phyloP scores from a whole-genome alignment of 2,797 vertebrate species.

The Leptoclinus maculatus region DNA sequence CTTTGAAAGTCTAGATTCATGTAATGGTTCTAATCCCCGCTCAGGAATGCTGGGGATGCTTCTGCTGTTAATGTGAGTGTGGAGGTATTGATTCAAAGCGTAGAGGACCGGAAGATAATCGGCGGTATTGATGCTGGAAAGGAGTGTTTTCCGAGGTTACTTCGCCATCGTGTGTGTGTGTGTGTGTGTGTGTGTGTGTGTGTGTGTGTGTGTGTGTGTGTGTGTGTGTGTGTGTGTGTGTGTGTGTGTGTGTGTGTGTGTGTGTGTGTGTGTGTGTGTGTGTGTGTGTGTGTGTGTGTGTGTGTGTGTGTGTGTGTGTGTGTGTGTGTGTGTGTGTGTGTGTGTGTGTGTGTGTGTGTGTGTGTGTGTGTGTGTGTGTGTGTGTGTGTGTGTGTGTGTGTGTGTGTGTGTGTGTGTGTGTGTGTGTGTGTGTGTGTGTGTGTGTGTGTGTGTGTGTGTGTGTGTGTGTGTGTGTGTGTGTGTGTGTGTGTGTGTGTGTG shows the following conservation, averaged over 20 bases:
- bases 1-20: constrained; percentile 65
- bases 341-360: constrained; percentile 3
- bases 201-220: constrained; percentile 20
- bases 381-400: constrained; percentile 10
- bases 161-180: constrained; percentile 38
- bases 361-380: constrained; percentile 5
- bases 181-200: background rate
- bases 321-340: constrained; percentile 11
- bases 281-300: constrained; percentile 10
- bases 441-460: background rate
- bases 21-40: constrained; percentile 58
- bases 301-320: background rate
- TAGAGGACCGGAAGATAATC: constrained; percentile 52
- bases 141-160: constrained; percentile 40
- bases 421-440: constrained; percentile 16
- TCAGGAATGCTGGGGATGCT: constrained; percentile 50
- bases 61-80: constrained; percentile 49
- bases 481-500: background rate
- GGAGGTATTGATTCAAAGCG: constrained; percentile 67
- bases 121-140: constrained; percentile 41
- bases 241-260: constrained; percentile 16
- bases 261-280: background rate
- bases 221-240: background rate
- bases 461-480: constrained; percentile 22
- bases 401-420: background rate